Conservation (phyloP, 2,113 vertebrate species). For the Amphiprion ocellaris region DNA sequence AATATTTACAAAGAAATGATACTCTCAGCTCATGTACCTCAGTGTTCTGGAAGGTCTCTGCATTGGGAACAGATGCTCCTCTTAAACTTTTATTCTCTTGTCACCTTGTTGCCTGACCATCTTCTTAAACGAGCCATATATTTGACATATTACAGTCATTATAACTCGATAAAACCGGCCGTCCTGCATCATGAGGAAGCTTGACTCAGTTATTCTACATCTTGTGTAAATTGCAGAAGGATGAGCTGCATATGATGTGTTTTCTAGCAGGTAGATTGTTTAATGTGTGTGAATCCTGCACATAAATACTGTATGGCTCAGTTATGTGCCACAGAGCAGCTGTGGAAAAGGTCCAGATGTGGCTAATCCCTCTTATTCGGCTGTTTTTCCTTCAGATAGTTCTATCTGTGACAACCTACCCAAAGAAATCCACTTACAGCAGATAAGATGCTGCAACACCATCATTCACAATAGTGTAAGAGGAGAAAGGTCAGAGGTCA, state of each 20-base stretch:
- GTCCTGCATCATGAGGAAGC: too few relatives aligned
- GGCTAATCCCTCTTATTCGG: neutral
- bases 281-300: too few relatives aligned
- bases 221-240: too few relatives aligned
- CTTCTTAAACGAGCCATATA: neutral
- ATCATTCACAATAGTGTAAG: neutral
- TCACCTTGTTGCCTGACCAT: neutral
- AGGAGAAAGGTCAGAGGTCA: constrained; percentile 1
- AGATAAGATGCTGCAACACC: neutral
- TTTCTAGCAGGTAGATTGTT: too few relatives aligned
- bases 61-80: too few relatives aligned
- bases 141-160: neutral
- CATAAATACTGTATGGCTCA: neutral
- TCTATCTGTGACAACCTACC: neutral
- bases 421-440: neutral
- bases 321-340: neutral
- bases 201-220: too few relatives aligned
- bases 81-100: neutral
- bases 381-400: neutral
- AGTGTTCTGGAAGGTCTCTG: too few relatives aligned
- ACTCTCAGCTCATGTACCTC: too few relatives aligned
- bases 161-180: too few relatives aligned
- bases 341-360: too few relatives aligned
- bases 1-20: too few relatives aligned
- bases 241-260: too few relatives aligned